Evolutionary conservation across 2,888 invertebrate species (phyloP), one percentile per base, ranked within the genome.

Genomic region (Zonitis immaculata): DNA sequence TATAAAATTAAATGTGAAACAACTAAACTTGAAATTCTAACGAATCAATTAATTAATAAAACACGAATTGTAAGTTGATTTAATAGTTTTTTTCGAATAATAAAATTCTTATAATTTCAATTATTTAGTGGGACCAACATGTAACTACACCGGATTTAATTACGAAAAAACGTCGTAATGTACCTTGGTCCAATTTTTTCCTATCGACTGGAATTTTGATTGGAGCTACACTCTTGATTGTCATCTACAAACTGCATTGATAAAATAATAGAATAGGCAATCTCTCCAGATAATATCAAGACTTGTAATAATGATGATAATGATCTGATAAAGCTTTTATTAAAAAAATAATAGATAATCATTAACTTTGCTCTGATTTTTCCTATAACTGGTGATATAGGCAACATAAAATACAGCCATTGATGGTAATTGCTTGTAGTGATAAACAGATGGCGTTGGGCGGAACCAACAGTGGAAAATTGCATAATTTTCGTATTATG

Each of bases 81-180:
- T 6, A 18, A 27, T 47, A 25, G 44, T 20, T 32, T 47, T 47
- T 27, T 22, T 32, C 6, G n/a, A 18, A 14, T 9, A 35, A 44
- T 43, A 44, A 6, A 4, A 11, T 16, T 25, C 12, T 16, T 1
- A 9, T 28, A 44, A 52, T 47, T 18, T 54, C 48, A 47, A 22
- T 2, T 73, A n/a, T 68, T 64, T 73, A 82, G 80, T 78, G 81
- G 69, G 80, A 78, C 68, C 62, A 50, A 72, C 66, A 49, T 77
- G 78, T 49, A 72, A 75, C 9, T 78, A 80, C 16, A 79, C 77
- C 0, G 9, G 81, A 82, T 70, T 67, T 79, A 39, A 80, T 83
- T 39, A 76, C 68, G 51, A 61, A 56, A 50, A 54, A 61, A 43
- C 28, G 52, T 43, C 12, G 20, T 9, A 56, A 56, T 42, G 28